These are phyloP conservation scores for Drosophila carrolli DNA, from an alignment of 1,140 invertebrate genomes.

Conservation along the genomic window DNA sequence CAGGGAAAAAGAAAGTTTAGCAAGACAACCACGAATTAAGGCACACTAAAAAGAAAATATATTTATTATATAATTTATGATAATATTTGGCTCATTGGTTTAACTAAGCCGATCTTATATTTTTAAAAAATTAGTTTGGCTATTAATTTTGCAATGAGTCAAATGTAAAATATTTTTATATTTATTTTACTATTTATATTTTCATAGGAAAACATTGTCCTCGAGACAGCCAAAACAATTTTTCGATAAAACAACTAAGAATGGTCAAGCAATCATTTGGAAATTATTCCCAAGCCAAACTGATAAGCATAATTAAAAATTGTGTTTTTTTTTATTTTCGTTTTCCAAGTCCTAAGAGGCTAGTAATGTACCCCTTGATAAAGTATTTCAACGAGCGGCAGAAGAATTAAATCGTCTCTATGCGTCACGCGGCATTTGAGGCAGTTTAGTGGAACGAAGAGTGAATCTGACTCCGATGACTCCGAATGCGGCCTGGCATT, in stretches of 20 bases:
- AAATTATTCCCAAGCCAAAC: not conserved
- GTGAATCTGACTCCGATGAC: conserved; percentile 43
- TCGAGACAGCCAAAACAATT: too few species aligned
- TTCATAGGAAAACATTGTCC: too few species aligned
- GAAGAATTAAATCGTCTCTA: conserved; percentile 65
- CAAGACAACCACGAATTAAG: not conserved
- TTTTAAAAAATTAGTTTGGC: too few species aligned
- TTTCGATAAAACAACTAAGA: too few species aligned
- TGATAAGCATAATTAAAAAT: not conserved
- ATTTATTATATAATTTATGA: not conserved
- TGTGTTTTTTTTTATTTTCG: too few species aligned
- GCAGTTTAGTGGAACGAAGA: conserved; percentile 56
- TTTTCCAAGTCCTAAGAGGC: not conserved
- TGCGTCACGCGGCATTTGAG: conserved; percentile 74
- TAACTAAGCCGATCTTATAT: too few species aligned
- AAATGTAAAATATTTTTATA: too few species aligned
- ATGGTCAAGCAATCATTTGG: too few species aligned
- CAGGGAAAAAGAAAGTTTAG: conserved; percentile 13
- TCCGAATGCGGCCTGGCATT: conserved; percentile 56
- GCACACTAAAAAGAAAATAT: conserved; percentile 4
- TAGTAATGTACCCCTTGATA: conserved; percentile 3
- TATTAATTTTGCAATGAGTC: too few species aligned
- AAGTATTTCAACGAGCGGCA: conserved; percentile 31
- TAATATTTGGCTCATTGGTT: too few species aligned
- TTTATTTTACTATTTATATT: too few species aligned